These are phyloP conservation scores for Craniophora ligustri DNA, from an alignment of 2,888 invertebrate species.

Conservation along the genomic window DNA sequence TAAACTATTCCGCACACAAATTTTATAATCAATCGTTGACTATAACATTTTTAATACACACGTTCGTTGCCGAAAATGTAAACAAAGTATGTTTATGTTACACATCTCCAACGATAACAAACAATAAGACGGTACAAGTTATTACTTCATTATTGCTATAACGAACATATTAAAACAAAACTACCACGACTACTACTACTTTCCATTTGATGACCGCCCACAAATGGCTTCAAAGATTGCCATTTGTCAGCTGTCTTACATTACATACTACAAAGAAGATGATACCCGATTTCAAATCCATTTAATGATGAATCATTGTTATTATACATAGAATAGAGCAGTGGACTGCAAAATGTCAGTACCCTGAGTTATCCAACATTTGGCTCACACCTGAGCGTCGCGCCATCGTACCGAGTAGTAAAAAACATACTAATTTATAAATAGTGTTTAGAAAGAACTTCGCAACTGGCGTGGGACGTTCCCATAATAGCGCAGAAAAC, in stretches of 20 bases:
- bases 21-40: conserved; percentile 1
- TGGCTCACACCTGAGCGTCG: conserved; percentile 62
- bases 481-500: conserved; percentile 57
- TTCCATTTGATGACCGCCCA: conserved; percentile 20
- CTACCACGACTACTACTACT: no score
- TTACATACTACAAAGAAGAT: conserved; percentile 13
- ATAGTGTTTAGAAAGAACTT: conserved; percentile 65
- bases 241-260: conserved; percentile 23
- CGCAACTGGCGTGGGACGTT: conserved; percentile 66
- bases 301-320: conserved; percentile 52
- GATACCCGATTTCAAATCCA: conserved; percentile 34
- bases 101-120: conserved; percentile 18
- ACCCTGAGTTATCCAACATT: conserved; percentile 55
- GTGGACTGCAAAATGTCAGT: conserved; percentile 53
- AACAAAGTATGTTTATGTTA: conserved; percentile 29
- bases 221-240: conserved; percentile 14
- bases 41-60: conserved; percentile 5
- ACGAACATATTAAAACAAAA: conserved; percentile 4
- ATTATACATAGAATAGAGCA: conserved; percentile 23
- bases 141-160: conserved; percentile 8
- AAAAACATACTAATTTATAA: conserved; percentile 45
- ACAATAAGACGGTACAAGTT: conserved; percentile 8
- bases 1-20: neutral
- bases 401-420: conserved; percentile 30
- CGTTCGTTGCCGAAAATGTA: conserved; percentile 1